Conservation (phyloP, 2,888 invertebrate genomes). For the Notodonta dromedarius region DNA sequence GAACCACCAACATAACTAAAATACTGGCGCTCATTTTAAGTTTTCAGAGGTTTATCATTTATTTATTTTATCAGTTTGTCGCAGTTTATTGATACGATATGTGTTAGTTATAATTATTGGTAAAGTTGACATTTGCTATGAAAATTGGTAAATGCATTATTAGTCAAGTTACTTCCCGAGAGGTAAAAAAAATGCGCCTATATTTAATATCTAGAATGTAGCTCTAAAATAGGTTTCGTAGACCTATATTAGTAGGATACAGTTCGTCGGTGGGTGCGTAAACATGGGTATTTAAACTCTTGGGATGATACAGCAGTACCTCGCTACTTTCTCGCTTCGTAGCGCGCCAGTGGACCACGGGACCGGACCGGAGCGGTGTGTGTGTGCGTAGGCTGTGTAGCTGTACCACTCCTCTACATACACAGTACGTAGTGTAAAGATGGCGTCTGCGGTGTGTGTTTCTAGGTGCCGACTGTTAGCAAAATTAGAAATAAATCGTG, state of each 20-base stretch:
- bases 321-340: conserved; percentile 33
- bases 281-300: conserved; percentile 4
- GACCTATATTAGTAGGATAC: too few relatives aligned
- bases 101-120: too few relatives aligned
- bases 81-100: too few relatives aligned
- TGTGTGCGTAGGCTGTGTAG: background rate
- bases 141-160: too few relatives aligned
- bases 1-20: background rate
- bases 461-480: conserved; percentile 85
- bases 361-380: conserved; percentile 25
- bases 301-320: conserved; percentile 22
- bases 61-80: too few relatives aligned
- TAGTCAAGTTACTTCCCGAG: too few relatives aligned
- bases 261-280: conserved; percentile 7
- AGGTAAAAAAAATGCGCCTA: too few relatives aligned
- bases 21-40: conserved; percentile 3
- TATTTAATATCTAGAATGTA: too few relatives aligned
- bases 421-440: conserved; percentile 77
- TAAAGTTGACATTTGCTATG: too few relatives aligned
- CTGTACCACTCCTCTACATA: conserved; percentile 26
- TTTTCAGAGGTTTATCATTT: background rate
- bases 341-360: conserved; percentile 43
- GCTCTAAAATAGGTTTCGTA: too few relatives aligned
- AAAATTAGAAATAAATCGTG: conserved; percentile 85
- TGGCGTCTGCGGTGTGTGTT: conserved; percentile 86